Evolutionary conservation across 2,888 invertebrate genomes (phyloP), one percentile per base, ranked within the genome.

Genomic region (Caenorhabditis zanzibari): DNA sequence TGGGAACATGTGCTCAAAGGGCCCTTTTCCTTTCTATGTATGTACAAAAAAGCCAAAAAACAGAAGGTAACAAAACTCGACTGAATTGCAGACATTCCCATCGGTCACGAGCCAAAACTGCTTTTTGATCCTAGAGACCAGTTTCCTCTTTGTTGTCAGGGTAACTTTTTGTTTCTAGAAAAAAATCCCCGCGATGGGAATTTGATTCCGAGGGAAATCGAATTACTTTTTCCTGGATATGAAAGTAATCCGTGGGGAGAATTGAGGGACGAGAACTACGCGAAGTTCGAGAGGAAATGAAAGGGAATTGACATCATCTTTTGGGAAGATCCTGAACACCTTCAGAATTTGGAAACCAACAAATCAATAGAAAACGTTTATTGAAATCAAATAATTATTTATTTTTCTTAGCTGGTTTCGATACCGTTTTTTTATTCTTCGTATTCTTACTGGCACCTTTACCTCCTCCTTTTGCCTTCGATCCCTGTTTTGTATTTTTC

Each of bases 171-270:
- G 26, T n/a, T 22, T 47, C 52, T 28, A 12, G 24, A 9, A 22
- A 22, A 24, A 14, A 47, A 38, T 76, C 76, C 19, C 68, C 68
- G 49, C 49, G 38, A 22, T 69, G 69, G 24, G 77, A 75, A 75
- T 38, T 24, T 59, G 6, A 28, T 58, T 71, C n/a, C n/a, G n/a
- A 22, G 24, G 32, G 24, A 41, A 44, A 41, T 61, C 19, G 0
- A 5, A 61, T 38, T 38, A 35, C 22, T 59, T 38, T n/a, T 58
- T n/a, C 7, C 32, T 7, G 7, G 32, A 32, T 32, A 32, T 32
- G 32, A 32, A 32, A 7, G 32, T 7, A 7, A 44, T 5, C 9
- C n/a, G n/a, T n/a, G n/a, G n/a, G n/a, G n/a, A n/a, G n/a, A n/a
- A n/a, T n/a, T n/a, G n/a, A n/a, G n/a, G n/a, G n/a, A n/a, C n/a